Evolutionary conservation across 2,888 invertebrate species (phyloP), one percentile per base, ranked within the genome.

Genomic region (Oscheius myriophilus): DNA sequence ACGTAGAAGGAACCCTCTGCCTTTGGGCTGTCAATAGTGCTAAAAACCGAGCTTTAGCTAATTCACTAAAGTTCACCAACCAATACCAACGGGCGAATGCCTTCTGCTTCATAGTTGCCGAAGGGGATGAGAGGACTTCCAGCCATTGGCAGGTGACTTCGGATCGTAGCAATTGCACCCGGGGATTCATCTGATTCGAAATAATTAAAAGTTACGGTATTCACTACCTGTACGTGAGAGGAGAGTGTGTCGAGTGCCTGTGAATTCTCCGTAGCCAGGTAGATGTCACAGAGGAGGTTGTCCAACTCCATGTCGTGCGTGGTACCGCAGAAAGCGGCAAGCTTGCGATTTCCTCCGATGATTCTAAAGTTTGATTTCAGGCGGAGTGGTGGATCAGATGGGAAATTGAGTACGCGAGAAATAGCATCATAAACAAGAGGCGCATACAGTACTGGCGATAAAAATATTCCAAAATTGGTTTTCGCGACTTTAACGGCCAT

Each of bases 241-340:
- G 67, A 61, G 6, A 67, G n/a, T 2, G 67, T 61, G 33, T 67
- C 61, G 0, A 61, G 39, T 12, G 67, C 67, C 14, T 53, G 25
- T 4, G 43, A 53, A n/a, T 67, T 53, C 12, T 61, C 42, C 2
- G 67, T 61, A 6, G 4, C 23, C 11, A 67, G 6, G 25, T 67
- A 67, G 45, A 67, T 59, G 2, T 41, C 39, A 1, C 53, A 33
- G 1, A 67, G 52, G 12, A 67, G 46, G 3, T 39, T 23, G 23
- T 41, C 39, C 1, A 67, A 39, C 9, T 51, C 26, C 9, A 33
- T 18, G 39, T 61, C 42, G 3, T 43, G n/a, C 7, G 61, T 51
- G 1, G 25, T 6, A 3, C 61, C 67, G 9, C 45, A 52, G 41
- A 41, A 67, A 3, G 41, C 67, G 21, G 52, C 53, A 11, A 59